phyloP scores from a whole-genome alignment of 2,888 invertebrate genomes.

The Palloptera scutellata region DNA sequence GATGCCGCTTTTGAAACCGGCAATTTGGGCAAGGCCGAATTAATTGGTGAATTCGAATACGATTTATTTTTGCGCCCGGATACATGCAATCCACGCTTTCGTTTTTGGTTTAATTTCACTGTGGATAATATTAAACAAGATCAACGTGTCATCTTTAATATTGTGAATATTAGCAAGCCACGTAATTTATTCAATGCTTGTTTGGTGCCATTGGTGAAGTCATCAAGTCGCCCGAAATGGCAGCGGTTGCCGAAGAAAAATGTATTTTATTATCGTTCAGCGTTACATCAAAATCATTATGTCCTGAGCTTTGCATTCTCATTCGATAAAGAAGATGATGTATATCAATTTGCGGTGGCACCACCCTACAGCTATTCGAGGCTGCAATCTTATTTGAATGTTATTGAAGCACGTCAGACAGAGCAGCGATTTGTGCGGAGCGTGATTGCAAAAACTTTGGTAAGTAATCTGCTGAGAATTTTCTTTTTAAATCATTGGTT shows the following conservation, averaged over 20 bases:
- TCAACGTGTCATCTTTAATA: conserved; percentile 95
- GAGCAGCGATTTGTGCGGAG: conserved; percentile 74
- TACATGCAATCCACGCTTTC: conserved; percentile 89
- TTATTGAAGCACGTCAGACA: conserved; percentile 71
- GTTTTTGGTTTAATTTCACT: conserved; percentile 98
- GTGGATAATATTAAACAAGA: conserved; percentile 94
- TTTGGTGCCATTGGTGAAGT: conserved; percentile 94
- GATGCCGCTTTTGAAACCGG: conserved; percentile 98
- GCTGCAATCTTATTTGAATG: conserved; percentile 83
- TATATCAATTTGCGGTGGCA: conserved; percentile 93
- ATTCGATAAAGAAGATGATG: conserved; percentile 93
- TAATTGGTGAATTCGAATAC: conserved; percentile 93
- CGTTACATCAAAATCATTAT: conserved; percentile 88
- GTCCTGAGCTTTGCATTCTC: conserved; percentile 93
- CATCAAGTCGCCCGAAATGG: conserved; percentile 91
- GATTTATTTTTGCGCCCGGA: conserved; percentile 96
- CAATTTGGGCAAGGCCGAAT: conserved; percentile 94
- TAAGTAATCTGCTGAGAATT: no score
- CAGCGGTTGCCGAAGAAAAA: conserved; percentile 80
- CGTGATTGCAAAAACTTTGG: conserved; percentile 73
- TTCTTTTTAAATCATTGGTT: neutral
- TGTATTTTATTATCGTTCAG: conserved; percentile 92
- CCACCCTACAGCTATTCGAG: conserved; percentile 96
- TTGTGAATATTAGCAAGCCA: conserved; percentile 95
- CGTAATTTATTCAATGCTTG: conserved; percentile 87